A percentile compares a stretch with the other conserved stretches of the same genome.
Conservation (phyloP, 2,113 vertebrate species). For the Rhinopomastus cyanomelas region DNA sequence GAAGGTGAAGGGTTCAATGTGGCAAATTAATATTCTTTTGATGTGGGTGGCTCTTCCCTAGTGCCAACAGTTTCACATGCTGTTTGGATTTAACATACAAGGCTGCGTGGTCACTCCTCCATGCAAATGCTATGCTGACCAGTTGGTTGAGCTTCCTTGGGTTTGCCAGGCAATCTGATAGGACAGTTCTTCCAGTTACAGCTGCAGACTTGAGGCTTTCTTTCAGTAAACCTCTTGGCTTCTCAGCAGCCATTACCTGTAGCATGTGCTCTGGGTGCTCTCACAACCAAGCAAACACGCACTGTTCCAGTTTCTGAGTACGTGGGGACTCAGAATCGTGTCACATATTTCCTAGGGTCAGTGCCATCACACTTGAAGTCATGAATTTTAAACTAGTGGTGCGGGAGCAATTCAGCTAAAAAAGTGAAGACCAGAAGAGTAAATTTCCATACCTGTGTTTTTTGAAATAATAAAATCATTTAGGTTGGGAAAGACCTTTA, state of each 20-base stretch:
- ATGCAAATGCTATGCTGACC: neutral
- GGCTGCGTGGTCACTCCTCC: neutral
- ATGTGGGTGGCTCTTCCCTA: neutral
- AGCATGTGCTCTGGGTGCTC: fast-evolving
- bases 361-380: neutral
- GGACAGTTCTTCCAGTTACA: neutral
- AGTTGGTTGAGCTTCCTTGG: neutral
- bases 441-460: fast-evolving
- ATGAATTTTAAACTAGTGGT: neutral
- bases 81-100: fast-evolving
- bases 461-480: neutral
- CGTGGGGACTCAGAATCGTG: fast-evolving
- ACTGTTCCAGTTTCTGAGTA: neutral
- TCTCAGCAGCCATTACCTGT: neutral
- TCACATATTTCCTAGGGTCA: fast-evolving
- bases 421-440: neutral
- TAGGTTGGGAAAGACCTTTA: no score
- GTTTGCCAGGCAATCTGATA: neutral
- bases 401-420: no score
- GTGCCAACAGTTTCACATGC: neutral
- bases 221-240: neutral
- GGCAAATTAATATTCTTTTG: neutral
- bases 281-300: fast-evolving
- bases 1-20: neutral
- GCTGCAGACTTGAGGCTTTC: neutral